Evolutionary conservation across 2,113 vertebrate species (phyloP), one percentile per base, ranked within the genome.

Genomic region (Microtus pennsylvanicus): DNA sequence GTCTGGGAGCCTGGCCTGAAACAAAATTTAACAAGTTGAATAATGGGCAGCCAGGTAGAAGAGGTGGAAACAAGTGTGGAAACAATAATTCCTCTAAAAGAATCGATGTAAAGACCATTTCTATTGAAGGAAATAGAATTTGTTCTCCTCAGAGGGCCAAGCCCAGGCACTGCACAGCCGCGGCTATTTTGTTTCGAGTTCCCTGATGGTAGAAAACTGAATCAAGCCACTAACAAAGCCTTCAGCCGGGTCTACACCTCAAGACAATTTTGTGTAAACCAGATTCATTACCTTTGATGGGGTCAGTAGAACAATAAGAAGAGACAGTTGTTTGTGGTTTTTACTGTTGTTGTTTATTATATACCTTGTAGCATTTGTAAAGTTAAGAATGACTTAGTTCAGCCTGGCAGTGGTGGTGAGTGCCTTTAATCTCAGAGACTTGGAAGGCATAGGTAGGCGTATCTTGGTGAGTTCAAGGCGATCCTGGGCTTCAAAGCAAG

Each of bases 31-130:
- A 1, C 4, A 50, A 19, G 30, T 7, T 50, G 58, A 61, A 30
- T 63, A 63, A 90, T 80, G 52, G 33, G 63, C 65, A 52, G 45
- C 4, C 7, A 50, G 67, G 95, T 52, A 82, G 33, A n/a, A 91
- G 22, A 17, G 24, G n/a, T 69, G 28, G 47, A n/a, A 93, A 5
- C n/a, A 90, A 87, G 69, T 38, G 82, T 22, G 30, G 14, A 87
- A 87, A 83, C 61, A 94, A 90, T 80, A 10, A 10, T 72, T n/a
- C 83, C 95, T 75, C 42, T 61, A 70, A 93, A 96, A 94, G 67
- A 83, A 63, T 42, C 14, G 10, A 63, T 63, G 58, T 17, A 63
- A 63, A 42, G 14, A 65, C 10, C 5, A 30, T 30, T 83, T 42
- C 55, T 11, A 5, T 30, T 0, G 58, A 91, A 86, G 50, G 63